Evolutionary conservation across 2,888 invertebrate genomes (phyloP), one percentile per base, ranked within the genome.

Genomic region (Microdon myrmicae): DNA sequence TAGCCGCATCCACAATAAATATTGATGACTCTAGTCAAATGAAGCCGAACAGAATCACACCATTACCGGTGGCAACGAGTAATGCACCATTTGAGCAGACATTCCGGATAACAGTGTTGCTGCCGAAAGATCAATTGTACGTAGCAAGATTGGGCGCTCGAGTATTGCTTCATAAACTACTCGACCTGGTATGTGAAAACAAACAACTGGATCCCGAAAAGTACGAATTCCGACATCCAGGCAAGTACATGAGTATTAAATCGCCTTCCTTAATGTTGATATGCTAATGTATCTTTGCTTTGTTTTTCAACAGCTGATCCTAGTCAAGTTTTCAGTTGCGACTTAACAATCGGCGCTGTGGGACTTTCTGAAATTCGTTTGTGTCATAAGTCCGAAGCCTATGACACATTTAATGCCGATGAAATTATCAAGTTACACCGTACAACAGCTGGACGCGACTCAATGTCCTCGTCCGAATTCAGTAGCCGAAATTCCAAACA

Each of bases 121-220:
- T 92, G 70, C 92, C 92, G 20, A 84, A 88, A 69, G 89, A 89
- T 75, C 92, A 92, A 79, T 83, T 92, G 51, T 89, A 87, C 78
- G 91, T 92, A 7, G 83, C 87, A 26, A 82, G 92, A 66, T 85
- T 91, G 59, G 88, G 88, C 68, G 87, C 88, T 8, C 84, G 86
- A 68, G 86, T 86, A 38, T 82, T 84, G 17, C 80, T 92, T 19
- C 84, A 85, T 28, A 87, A 90, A 64, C 85, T 92, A 41, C 83
- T 90, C 71, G 82, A 83, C 51, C 84, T 87, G 74, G 87, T 91
- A 8, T 91, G 91, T 74, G 84, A 84, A 38, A 89, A 91, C 74
- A 92, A 91, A 77, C 85, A 86, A 76, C 81, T 92, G 72, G 90
- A 90, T 75, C 82, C 85, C 14, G 78, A 82, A 44, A 88, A 89